A percentile compares a stretch with the other conserved stretches of the same genome.
Conservation (phyloP, 2,113 vertebrate genomes). For the Collichthys lucidus region DNA sequence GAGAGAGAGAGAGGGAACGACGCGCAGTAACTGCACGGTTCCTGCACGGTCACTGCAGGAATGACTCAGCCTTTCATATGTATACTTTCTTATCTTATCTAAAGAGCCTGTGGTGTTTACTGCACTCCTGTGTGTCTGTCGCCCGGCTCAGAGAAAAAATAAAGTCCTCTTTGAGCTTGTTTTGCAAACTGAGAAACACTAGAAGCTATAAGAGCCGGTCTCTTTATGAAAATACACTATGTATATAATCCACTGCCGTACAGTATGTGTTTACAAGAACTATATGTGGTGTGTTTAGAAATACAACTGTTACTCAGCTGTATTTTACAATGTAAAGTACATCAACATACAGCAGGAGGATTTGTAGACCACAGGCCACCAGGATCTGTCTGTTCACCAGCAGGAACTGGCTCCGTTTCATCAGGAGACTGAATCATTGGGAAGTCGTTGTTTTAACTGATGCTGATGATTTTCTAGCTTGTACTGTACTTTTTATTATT, state of each 20-base stretch:
- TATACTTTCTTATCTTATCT: too few species aligned
- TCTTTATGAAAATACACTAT: conserved; percentile 19
- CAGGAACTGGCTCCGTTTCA: too few species aligned
- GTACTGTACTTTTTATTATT: too few species aligned
- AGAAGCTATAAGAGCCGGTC: neutral
- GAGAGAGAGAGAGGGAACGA: too few species aligned
- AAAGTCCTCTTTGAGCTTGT: conserved; percentile 7
- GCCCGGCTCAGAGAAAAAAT: neutral
- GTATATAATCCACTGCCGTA: conserved; percentile 7
- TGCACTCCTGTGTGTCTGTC: neutral
- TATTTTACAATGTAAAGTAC: neutral
- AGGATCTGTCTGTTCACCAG: too few species aligned
- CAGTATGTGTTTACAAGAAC: neutral
- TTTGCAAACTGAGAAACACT: conserved; percentile 15
- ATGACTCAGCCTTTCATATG: too few species aligned
- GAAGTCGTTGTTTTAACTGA: too few species aligned
- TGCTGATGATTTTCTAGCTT: too few species aligned
- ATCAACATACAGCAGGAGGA: conserved; percentile 23
- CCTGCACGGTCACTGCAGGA: too few species aligned
- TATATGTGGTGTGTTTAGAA: neutral
- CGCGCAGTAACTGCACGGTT: too few species aligned
- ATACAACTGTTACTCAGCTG: conserved; percentile 9
- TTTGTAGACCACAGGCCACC: too few species aligned
- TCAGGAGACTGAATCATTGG: too few species aligned
- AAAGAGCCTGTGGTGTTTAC: conserved; percentile 2